Base-by-base conservation (phyloP, 2,888 invertebrate species). In the Callosobruchus maculatus region DNA sequence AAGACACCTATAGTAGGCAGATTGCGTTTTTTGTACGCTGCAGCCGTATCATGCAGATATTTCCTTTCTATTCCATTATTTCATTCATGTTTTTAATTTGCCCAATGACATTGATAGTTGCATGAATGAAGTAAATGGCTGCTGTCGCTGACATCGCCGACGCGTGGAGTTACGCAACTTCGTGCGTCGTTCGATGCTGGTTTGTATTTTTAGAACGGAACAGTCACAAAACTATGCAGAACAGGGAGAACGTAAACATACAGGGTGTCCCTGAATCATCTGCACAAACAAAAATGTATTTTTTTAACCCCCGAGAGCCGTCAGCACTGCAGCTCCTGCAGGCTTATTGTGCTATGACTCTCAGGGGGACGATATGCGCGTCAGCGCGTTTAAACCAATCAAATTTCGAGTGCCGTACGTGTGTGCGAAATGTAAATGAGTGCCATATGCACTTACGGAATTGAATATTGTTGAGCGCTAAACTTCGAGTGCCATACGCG, bases 51-150 rank as follows among this genome's bases (percentile, higher is more conserved):
- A 49, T 18, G 49, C 49, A 49, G 49, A 49, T 49, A 49, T 67
- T 70, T 72, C 74, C 74, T 76, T 73, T 73, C 75, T 49, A 49
- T 49, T 49, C 49, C 49, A 49, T 49, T 7, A 75, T 75, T 80
- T 80, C 81, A 81, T 81, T 82, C 81, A 81, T 81, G 77, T 78
- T 80, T 78, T 79, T 78, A 79, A 79, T 79, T 80, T 81, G 80
- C 77, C 76, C 73, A 80, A 77, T 81, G 81, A 80, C 81, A 82
- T 81, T 82, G 81, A 78, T 81, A 79, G 73, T 79, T 77, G 78
- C 75, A 80, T 82, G 81, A 82, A 82, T 82, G 82, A 81, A 81
- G 78, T 71, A 76, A 49, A 49, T 49, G 49, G 13, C 18, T 49
- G 49, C 18, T 13, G 49, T 49, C 7, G 49, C 2, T 7, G 26